Percentiles rank a stretch among this genome's conserved stretches.
phyloP scores from a whole-genome alignment of 1,140 invertebrate species.

The Diabrotica virgifera region DNA sequence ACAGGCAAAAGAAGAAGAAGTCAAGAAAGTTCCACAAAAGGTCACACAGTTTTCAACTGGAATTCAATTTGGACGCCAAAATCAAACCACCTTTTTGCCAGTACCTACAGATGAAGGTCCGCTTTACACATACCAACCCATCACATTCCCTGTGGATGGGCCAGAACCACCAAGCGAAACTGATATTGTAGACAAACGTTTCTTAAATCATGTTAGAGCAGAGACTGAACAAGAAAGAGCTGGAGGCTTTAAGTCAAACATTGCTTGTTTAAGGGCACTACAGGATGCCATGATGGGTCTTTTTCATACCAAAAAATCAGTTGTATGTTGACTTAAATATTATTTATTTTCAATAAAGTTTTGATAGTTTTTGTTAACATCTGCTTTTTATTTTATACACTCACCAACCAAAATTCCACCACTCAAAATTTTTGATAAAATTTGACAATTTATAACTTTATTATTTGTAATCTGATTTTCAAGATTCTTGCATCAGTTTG shows the following conservation, averaged over 20 bases:
- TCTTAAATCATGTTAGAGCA: slow-evolving; percentile 69
- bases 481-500: too few relatives aligned
- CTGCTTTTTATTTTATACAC: too few relatives aligned
- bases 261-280: slow-evolving; percentile 84
- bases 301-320: slow-evolving; percentile 57
- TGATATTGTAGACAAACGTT: slow-evolving; percentile 68
- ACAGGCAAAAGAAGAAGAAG: slow-evolving; percentile 55
- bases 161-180: slow-evolving; percentile 65
- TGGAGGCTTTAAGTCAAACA: slow-evolving; percentile 79
- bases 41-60: slow-evolving; percentile 76
- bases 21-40: slow-evolving; percentile 45
- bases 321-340: background rate
- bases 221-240: slow-evolving; percentile 75
- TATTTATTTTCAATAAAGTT: too few relatives aligned
- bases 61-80: slow-evolving; percentile 67
- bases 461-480: too few relatives aligned
- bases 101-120: slow-evolving; percentile 74
- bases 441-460: too few relatives aligned
- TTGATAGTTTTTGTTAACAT: too few relatives aligned
- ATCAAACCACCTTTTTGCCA: slow-evolving; percentile 56
- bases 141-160: slow-evolving; percentile 62
- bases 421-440: too few relatives aligned
- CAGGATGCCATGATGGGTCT: slow-evolving; percentile 88
- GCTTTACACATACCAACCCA: slow-evolving; percentile 66
- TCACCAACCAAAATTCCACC: too few relatives aligned